Base-by-base conservation (phyloP, 2,113 vertebrate genomes). In the Lathamus discolor region DNA sequence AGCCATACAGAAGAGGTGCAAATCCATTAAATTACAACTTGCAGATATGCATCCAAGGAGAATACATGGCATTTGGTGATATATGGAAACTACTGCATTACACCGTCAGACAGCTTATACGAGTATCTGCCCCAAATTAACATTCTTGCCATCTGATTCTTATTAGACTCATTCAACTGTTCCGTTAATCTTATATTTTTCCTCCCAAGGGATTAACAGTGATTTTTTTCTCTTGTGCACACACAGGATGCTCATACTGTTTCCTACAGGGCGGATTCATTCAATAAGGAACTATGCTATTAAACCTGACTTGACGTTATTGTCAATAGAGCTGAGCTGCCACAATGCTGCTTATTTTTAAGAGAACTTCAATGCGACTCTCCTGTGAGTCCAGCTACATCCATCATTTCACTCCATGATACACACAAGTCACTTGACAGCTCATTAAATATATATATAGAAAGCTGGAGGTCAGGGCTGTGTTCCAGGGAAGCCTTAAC, bases 141-240 rank as follows among this genome's bases (percentile, higher is more conserved):
- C 92, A 90, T 96, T 92, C 83, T 79, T 91, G 76, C 90, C 81
- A 96, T 94, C 68, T 90, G 83, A 92, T 70, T 96, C 88, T 96
- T 80, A 97, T 94, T 92, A 94, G 84, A 55, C 37, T 95, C 86
- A 88, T 64, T 95, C 81, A 88, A 25, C 80, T 83, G 80, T 88
- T 94, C 87, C 7, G 6, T 78, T 92, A 87, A 95, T 92, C 91
- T 91, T 88, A 4, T 54, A 83, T 83, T 94, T 94, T 90, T 86
- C 82, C 68, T 95, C 85, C 62, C 69, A 79, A 69, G 73, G 66
- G 82, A 92, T 76, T 81, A 90, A 73, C 83, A 95, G 92, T 79
- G 93, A 87, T 93, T 86, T 94, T 89, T 94, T 92, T 68, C 66
- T 78, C 67, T 83, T 77, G 44, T 5, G 3, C 72, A 76, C 68